Base-by-base conservation (phyloP, 2,888 invertebrate species). In the Acheta domesticus region DNA sequence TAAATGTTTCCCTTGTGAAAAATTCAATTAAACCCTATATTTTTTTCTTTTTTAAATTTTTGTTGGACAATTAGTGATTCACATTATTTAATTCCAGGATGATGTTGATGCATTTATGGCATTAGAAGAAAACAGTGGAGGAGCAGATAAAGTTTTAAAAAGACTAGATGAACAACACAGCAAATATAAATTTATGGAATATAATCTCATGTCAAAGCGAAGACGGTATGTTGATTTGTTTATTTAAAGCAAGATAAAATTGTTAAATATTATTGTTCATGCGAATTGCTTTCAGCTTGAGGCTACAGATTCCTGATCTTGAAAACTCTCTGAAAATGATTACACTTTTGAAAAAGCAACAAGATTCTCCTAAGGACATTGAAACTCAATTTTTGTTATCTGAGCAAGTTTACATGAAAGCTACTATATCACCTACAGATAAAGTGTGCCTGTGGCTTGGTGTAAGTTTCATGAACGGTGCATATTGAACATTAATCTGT, bases 161-260 rank as follows among this genome's bases (percentile, higher is more conserved):
- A 91, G 90, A 84, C 88, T 98, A 81, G 98, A 99, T 86, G 98
- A 98, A 85, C 94, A 94, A 85, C 96, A 97, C 88, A 93, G 94
- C 81, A 98, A 98, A 89, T 98, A 98, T 87, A 97, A 98, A 88
- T 96, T 96, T 86, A 97, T 99, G 96, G 98, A 99, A 88, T 93
- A 92, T 84, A 97, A 96, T 87, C 90, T 99, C 83, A 90, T 93
- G 79, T 93, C 95, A 19, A 96, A 97, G 84, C 93, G 95, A 83
- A 92, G 93, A 84, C 92, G 96, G 87, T 89, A 83, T 76, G 77
- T 80, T 23, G 76, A 20, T 78, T 49, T 21, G 21, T n/a, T 77
- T 76, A 48, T 19, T 36, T 75, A 20, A 1, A 49, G 23, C 48
- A n/a, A 77, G n/a, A 62, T n/a, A n/a, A 62, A 62, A 14, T 62